These are phyloP conservation scores for Sitodiplosis mosellana DNA, from an alignment of 1,140 invertebrate genomes.

Conservation along the genomic window DNA sequence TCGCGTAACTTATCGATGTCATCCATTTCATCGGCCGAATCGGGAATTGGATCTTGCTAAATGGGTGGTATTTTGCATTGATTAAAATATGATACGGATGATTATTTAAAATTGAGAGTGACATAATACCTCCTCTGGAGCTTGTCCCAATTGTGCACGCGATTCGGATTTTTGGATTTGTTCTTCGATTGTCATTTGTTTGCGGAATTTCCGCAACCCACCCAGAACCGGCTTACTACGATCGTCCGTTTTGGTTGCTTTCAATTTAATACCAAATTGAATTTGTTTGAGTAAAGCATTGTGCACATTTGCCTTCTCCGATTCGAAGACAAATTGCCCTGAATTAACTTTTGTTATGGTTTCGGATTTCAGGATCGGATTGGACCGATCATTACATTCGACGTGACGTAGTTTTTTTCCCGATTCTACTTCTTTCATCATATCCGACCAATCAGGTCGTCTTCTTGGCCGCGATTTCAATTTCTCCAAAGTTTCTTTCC, in stretches of 20 bases:
- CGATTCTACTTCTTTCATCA: conserved; percentile 77
- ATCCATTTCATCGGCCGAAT: conserved; percentile 61
- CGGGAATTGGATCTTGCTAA: conserved; percentile 11
- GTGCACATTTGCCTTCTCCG: conserved; percentile 64
- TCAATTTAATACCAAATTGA: conserved; percentile 54
- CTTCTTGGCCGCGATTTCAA: conserved; percentile 47
- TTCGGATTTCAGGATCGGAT: conserved; percentile 34
- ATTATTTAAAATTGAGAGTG: neutral
- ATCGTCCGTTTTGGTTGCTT: conserved; percentile 63
- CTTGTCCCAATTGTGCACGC: conserved; percentile 31
- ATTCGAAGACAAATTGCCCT: conserved; percentile 72
- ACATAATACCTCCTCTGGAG: neutral
- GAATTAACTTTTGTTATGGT: conserved; percentile 45
- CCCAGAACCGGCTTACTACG: conserved; percentile 66
- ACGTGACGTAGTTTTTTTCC: conserved; percentile 60
- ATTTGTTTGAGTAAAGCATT: conserved; percentile 72
- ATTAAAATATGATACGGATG: too few relatives aligned
- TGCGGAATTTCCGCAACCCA: conserved; percentile 66
- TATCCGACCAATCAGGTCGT: conserved; percentile 69
- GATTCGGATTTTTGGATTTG: conserved; percentile 63
- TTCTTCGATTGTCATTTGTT: conserved; percentile 76
- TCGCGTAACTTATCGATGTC: conserved; percentile 81
- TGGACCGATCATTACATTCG: conserved; percentile 61
- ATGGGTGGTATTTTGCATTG: too few relatives aligned
- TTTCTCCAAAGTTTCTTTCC: conserved; percentile 35